Base-by-base conservation (phyloP, 2,888 invertebrate genomes). In the Schizotus pectinicornis region DNA sequence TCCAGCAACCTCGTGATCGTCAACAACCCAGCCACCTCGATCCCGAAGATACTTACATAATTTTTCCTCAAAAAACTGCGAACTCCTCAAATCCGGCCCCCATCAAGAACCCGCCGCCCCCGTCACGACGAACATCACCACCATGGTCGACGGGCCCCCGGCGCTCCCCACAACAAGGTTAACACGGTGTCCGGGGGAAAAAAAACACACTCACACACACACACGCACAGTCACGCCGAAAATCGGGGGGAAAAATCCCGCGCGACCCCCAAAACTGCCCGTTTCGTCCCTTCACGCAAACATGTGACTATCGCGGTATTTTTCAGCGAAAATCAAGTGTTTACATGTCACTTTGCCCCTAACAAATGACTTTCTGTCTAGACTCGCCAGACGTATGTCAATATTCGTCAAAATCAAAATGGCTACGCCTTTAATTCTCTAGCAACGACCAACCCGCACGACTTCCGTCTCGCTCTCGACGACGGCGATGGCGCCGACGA, bases 371-470 rank as follows among this genome's bases (percentile, higher is more conserved):
- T 78, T 76, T 78, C 78, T 77, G 80, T 80, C 80, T 80, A 80
- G 80, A 80, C 80, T 72, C 68, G 64, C 73, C 73, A 77, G 80
- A 80, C 80, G 79, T 85, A 85, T 86, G 86, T 86, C 86, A 86
- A 86, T 86, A 86, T 86, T 86, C 86, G 86, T 86, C 86, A 86
- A 86, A 78, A 77, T 84, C 85, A 86, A 86, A 85, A 86, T 86
- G 86, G 86, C 86, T 86, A 86, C 86, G 85, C 86, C 85, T 80
- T 77, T 77, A 74, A 72, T 72, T 70, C 59, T 56, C 66, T 39
- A 78, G 60, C 68, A 57, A n/a, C 37, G 76, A 77, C 72, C 12
- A 31, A 50, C 60, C n/a, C 46, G 43, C 7, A n/a, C 36, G 13
- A 31, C 41, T 45, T 48, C 41, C 49, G 12, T 59, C 61, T 62